phyloP scores from a whole-genome alignment of 2,113 vertebrate species.

The Tringa solitaria region DNA sequence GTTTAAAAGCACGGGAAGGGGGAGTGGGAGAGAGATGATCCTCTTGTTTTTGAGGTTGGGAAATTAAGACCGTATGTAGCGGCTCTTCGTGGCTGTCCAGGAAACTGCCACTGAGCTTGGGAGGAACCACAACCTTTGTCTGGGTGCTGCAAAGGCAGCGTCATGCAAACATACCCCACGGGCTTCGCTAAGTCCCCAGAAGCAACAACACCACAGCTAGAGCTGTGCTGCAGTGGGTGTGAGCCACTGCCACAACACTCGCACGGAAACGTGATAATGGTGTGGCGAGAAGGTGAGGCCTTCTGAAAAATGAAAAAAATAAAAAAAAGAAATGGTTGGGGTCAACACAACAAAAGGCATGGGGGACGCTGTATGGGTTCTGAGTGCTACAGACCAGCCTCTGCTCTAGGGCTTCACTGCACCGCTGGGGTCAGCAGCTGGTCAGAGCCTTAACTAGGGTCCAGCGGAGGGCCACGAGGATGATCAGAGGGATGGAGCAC shows the following conservation, averaged over 20 bases:
- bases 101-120: not conserved
- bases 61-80: not conserved
- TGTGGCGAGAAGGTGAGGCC: not conserved
- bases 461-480: no score
- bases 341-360: not conserved
- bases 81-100: not conserved
- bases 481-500: no score
- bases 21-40: accelerated
- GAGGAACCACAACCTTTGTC: not conserved
- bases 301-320: no score
- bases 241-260: not conserved
- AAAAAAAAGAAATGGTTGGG: accelerated
- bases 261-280: accelerated
- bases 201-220: not conserved
- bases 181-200: not conserved
- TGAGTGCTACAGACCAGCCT: not conserved
- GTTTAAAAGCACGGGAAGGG: not conserved
- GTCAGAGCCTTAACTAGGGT: not conserved
- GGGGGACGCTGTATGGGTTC: not conserved
- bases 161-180: not conserved
- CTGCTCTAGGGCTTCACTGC: not conserved
- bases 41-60: not conserved
- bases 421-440: not conserved
- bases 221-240: accelerated
- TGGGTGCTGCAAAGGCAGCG: not conserved